phyloP scores from a whole-genome alignment of 2,888 invertebrate genomes.

The Tridacna gigas region DNA sequence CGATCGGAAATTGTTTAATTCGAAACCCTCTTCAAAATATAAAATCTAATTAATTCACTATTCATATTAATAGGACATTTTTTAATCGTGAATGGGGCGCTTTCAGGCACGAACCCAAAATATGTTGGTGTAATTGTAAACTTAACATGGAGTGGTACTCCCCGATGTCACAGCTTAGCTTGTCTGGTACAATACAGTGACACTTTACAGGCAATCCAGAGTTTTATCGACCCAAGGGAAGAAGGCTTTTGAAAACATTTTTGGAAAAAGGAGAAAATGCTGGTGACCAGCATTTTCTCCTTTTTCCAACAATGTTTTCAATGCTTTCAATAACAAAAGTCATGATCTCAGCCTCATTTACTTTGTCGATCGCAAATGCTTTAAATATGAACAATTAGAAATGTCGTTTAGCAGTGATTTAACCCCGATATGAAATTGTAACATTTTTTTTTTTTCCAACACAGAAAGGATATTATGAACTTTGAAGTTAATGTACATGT shows the following conservation, averaged over 20 bases:
- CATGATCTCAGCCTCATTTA: background rate
- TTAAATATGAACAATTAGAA: too few species aligned
- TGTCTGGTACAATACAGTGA: background rate
- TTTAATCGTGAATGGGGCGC: slow-evolving; percentile 16
- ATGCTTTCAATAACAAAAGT: background rate
- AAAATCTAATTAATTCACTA: slow-evolving; percentile 26
- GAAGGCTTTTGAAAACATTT: background rate
- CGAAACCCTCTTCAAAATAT: slow-evolving; percentile 21
- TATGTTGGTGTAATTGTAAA: slow-evolving; percentile 17
- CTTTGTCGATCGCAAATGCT: too few species aligned
- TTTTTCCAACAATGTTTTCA: background rate
- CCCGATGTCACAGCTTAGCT: background rate
- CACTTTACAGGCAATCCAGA: background rate
- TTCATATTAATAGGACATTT: slow-evolving; percentile 16
- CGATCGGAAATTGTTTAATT: slow-evolving; percentile 10
- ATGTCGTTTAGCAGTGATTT: too few species aligned
- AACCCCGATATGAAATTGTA: too few species aligned
- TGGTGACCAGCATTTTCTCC: background rate
- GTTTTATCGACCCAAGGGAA: too few species aligned
- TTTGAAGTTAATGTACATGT: too few species aligned
- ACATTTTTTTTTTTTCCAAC: too few species aligned
- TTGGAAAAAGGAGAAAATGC: background rate
- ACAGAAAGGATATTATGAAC: too few species aligned
- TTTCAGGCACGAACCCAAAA: slow-evolving; percentile 22
- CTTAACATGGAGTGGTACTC: slow-evolving; percentile 4